Evolutionary conservation across 2,113 vertebrate genomes (phyloP).

Genomic region (Athene cunicularia): DNA sequence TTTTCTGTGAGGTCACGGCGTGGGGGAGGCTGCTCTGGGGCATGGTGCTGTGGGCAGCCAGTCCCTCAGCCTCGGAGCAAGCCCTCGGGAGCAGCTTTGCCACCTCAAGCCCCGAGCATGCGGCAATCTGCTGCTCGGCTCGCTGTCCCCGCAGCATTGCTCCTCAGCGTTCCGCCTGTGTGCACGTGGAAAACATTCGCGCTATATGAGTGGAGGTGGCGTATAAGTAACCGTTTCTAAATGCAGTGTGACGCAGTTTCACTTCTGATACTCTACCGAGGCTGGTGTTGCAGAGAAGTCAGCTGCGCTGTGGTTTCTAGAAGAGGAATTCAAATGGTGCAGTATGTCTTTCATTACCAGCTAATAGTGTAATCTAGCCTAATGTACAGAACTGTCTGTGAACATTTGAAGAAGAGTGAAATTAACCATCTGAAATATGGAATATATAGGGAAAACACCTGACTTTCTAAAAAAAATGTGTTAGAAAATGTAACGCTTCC

Average conservation of each 20-base stretch:
- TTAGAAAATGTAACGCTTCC: not conserved
- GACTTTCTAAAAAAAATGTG: not conserved
- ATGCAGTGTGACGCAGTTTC: not conserved
- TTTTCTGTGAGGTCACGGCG: not conserved
- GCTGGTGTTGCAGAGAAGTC: not conserved
- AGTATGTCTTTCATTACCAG: not conserved
- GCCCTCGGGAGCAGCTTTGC: fast-evolving
- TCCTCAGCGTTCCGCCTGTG: not conserved
- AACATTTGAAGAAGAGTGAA: not conserved
- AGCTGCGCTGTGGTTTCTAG: not conserved
- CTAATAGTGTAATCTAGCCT: not conserved
- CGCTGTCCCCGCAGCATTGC: fast-evolving
- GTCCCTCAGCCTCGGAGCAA: not conserved
- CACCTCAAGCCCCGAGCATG: not conserved
- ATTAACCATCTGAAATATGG: not conserved
- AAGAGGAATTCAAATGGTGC: not conserved
- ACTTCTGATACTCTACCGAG: not conserved
- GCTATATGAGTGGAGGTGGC: not conserved
- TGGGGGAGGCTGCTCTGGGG: not conserved
- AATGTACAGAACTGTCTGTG: not conserved
- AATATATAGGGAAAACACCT: not conserved
- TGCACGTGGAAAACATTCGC: not conserved
- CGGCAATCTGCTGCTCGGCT: not conserved
- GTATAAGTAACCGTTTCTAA: not conserved
- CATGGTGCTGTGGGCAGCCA: fast-evolving